Base-by-base conservation (phyloP, 2,888 invertebrate species). In the Camponotus fellah region DNA sequence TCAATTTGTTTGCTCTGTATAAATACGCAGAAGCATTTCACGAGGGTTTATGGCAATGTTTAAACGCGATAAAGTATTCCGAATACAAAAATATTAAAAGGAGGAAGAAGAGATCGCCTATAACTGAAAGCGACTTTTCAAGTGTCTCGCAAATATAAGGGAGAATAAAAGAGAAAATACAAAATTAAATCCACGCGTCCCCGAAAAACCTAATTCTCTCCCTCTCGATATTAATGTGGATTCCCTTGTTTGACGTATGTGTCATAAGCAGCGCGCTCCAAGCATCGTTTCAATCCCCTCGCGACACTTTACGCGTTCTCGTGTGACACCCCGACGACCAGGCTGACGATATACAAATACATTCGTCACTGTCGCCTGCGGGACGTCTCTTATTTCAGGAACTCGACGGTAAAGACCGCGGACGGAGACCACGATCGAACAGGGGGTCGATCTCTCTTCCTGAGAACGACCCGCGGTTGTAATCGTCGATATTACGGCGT, bases 331-430 rank as follows among this genome's bases (percentile, higher is more conserved):
- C 69, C 37, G 32, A 56, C 65, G 62, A 75, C 43, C 62, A 21
- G 32, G 9, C 68, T 85, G 85, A 85, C 84, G 89, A 89, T 90
- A 88, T 88, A 90, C 90, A 91, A 91, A 92, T 86, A 91, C 88
- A 88, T 91, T 89, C 89, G 87, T 85, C 90, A 88, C 86, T 88
- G 85, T 85, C 89, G 80, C 82, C 85, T 77, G 10, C 43, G 89
- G 72, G 86, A 87, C 76, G 72, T 76, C 82, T 79, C 85, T 86
- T 81, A 85, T 89, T 84, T 81, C 79, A 77, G 56, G 64, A 83
- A 53, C 14, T 46, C 68, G 34, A 75, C 26, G 26, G 14, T 56
- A 40, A 68, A 77, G 26, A 68, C 17, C n/a, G 49, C 49, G 53
- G 5, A 26, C 8, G 62, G n/a, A 8, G 14, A 1, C 26, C 26